phyloP scores from a whole-genome alignment of 2,888 invertebrate genomes.

The Microctonus hyperodae region DNA sequence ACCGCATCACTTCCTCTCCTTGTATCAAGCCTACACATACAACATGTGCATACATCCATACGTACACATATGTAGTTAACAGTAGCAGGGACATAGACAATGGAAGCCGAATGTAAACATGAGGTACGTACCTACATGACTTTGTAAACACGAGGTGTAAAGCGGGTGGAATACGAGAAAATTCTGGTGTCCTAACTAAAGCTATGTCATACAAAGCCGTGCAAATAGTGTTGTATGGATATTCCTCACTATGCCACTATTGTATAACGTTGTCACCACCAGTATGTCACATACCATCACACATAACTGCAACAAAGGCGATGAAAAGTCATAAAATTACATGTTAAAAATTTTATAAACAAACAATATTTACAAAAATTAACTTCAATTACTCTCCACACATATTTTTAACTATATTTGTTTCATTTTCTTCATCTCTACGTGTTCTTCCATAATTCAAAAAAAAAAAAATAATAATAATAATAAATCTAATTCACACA shows the following conservation, averaged over 20 bases:
- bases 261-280: no score
- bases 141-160: constrained; percentile 6
- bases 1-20: background rate
- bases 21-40: background rate
- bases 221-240: background rate
- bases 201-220: background rate
- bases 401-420: no score
- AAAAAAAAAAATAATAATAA: no score
- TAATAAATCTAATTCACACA: no score
- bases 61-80: background rate
- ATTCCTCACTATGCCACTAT: background rate
- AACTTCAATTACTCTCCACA: no score
- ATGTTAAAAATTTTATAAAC: background rate
- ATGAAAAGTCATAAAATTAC: no score
- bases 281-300: background rate
- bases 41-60: background rate
- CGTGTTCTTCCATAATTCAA: no score
- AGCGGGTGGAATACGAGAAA: background rate
- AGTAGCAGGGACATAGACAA: constrained; percentile 1
- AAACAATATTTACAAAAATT: no score
- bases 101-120: constrained; percentile 12
- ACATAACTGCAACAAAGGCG: background rate
- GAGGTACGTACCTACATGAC: constrained; percentile 13
- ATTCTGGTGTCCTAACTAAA: background rate
- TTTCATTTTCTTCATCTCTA: no score